Conservation (phyloP, 30 jellyfish, hydroid and myxozoan genomes). For the Mastigias papua region DNA sequence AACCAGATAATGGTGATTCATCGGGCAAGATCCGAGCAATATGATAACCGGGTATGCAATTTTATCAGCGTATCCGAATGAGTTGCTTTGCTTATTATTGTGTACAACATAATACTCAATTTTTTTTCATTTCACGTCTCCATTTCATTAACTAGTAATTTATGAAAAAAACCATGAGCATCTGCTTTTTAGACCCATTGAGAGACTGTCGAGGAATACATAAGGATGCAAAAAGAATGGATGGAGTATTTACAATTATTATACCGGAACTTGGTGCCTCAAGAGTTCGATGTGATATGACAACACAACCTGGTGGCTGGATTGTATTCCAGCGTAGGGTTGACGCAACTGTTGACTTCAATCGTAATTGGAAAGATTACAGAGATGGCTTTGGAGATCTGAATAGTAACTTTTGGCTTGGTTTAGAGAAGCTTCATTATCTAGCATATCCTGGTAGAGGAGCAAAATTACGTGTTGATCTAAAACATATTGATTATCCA, state of each 20-base stretch:
- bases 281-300: neutral
- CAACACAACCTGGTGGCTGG: neutral
- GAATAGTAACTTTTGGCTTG: slow-evolving; percentile 17
- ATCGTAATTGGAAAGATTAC: neutral
- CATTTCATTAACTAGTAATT: too few relatives aligned
- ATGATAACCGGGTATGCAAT: too few relatives aligned
- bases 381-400: neutral
- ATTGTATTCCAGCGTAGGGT: neutral
- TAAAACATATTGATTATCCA: neutral
- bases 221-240: neutral
- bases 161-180: too few relatives aligned
- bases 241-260: neutral
- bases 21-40: too few relatives aligned
- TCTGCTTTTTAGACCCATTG: neutral
- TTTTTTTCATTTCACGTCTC: too few relatives aligned
- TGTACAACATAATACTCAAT: too few relatives aligned
- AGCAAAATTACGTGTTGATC: slow-evolving; percentile 3
- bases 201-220: neutral
- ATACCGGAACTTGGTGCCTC: neutral
- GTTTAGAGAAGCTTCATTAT: neutral
- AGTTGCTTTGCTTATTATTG: too few relatives aligned
- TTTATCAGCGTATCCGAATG: too few relatives aligned
- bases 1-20: too few relatives aligned
- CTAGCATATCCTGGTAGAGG: slow-evolving; percentile 20
- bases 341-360: neutral